Evolutionary conservation across 1,140 invertebrate species (phyloP), one percentile per base, ranked within the genome.

Genomic region (Trinorchestia longiramus): DNA sequence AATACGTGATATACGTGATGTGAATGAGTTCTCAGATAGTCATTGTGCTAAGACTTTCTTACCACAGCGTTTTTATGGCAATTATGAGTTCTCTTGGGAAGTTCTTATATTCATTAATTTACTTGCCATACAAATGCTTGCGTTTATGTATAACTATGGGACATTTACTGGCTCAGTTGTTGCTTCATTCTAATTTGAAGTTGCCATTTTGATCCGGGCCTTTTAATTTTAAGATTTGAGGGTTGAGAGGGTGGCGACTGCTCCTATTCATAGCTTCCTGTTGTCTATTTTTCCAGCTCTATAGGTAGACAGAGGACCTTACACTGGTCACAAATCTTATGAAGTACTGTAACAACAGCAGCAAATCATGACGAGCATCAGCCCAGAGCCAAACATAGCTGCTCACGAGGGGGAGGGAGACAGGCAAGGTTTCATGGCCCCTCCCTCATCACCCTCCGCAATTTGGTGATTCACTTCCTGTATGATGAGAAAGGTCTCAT

Each of bases 381-480:
- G 62, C 62, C 36, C 62, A 36, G 62, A 11, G 62, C 62, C 62
- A 77, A 77, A 77, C 62, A 77, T 77, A 77, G 62, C 62, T 36
- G 62, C 62, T 11, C 62, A 77, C 62, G 62, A 36, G 62, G 28
- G 62, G 28, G 28, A 23, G 11, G 62, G 62, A 28, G 62, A 77
- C 15, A 77, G 62, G 62, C 28, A 77, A 77, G 62, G 62, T 28
- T 28, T 36, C 62, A 36, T 77, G 15, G 28, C 62, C 62, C 62
- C 28, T 36, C 62, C 62, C 62, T 77, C 62, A 28, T 77, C 15
- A 36, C 62, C 62, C 62, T 77, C 62, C 62, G 62, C 62, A 77
- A 77, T 77, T 77, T 77, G 62, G 62, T 77, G 62, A 77, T 77
- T 77, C 62, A 77, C 62, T 77, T 77, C 62, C 62, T 77, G 62